Base-by-base conservation (phyloP, 2,113 vertebrate species). In the Chamaea fasciata region DNA sequence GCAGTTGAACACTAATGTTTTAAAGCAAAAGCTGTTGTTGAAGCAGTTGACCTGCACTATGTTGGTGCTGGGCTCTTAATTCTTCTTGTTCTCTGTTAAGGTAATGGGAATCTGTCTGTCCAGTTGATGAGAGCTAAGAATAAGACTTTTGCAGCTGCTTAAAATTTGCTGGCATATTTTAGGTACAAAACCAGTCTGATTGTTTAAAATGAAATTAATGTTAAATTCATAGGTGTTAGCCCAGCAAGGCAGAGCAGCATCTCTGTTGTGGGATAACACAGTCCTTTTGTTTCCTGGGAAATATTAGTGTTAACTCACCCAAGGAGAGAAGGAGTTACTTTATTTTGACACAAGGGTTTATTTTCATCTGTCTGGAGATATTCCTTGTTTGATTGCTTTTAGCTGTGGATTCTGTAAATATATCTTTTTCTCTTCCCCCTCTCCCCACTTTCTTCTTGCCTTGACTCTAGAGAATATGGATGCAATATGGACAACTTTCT, bases 21-120 rank as follows among this genome's bases (percentile, higher is more conserved):
- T 80, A 83, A 91, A 90, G 56, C 55, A 68, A 63, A 94, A 83
- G 24, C 42, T 87, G 11, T 13, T 83, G 31, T 59, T 86, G 22
- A n/a, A 91, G 33, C 30, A 46, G 13, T 53, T 86, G 71, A 44
- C 26, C 11, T 69, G 27, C 31, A 8, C 35, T 55, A 2, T 44
- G 16, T 30, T 57, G 35, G 13, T 53, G 30, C 27, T 67, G 31
- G 50, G 21, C 42, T 90, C 42, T 74, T 63, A 39, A 39, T 65
- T 85, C 23, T 26, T 90, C 52, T 37, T 69, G 37, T 39, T 69
- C 13, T 63, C 50, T 70, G 30, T 44, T 59, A 41, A 59, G 35
- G 24, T 86, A 62, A 19, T 46, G 42, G 20, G 17, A 53, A 5
- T 53, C 13, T 77, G 10, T 63, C 24, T 83, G 11, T 41, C 63